Percentiles rank a stretch among this genome's conserved stretches.
These are phyloP conservation scores for Serripes groenlandicus DNA, from an alignment of 2,888 invertebrate species.

Conservation along the genomic window DNA sequence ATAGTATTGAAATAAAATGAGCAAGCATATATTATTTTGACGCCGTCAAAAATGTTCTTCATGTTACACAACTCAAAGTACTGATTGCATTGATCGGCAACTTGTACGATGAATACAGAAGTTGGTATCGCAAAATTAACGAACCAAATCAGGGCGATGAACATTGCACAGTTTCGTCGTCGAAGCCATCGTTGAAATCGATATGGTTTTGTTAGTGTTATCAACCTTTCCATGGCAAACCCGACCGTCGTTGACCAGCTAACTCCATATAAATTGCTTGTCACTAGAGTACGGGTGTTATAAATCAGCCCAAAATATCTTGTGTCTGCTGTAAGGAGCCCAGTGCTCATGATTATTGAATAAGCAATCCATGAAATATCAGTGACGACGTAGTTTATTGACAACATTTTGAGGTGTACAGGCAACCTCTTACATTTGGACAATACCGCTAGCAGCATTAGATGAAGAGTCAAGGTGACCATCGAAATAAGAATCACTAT, in stretches of 20 bases:
- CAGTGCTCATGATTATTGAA: not conserved
- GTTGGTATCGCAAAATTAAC: not conserved
- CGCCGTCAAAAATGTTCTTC: not conserved
- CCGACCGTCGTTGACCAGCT: slow-evolving; percentile 1
- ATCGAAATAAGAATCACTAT: too few species aligned
- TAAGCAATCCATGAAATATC: not conserved
- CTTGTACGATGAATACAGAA: too few species aligned
- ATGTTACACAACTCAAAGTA: not conserved
- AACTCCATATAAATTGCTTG: not conserved
- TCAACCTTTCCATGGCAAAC: not conserved
- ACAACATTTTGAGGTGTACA: not conserved
- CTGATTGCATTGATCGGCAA: not conserved
- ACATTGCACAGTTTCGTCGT: not conserved
- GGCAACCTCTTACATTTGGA: not conserved
- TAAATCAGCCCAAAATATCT: not conserved
- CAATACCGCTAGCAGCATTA: not conserved
- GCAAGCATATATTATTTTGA: not conserved
- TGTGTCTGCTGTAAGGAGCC: not conserved
- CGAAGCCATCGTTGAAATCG: not conserved
- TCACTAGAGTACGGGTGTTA: not conserved
- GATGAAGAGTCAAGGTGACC: too few species aligned
- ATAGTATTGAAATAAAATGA: not conserved
- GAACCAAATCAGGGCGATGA: not conserved
- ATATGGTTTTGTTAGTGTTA: not conserved
- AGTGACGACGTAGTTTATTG: not conserved